Evolutionary conservation across 1,140 invertebrate genomes (phyloP), one percentile per base, ranked within the genome.

Genomic region (Drosophila grimshawi): DNA sequence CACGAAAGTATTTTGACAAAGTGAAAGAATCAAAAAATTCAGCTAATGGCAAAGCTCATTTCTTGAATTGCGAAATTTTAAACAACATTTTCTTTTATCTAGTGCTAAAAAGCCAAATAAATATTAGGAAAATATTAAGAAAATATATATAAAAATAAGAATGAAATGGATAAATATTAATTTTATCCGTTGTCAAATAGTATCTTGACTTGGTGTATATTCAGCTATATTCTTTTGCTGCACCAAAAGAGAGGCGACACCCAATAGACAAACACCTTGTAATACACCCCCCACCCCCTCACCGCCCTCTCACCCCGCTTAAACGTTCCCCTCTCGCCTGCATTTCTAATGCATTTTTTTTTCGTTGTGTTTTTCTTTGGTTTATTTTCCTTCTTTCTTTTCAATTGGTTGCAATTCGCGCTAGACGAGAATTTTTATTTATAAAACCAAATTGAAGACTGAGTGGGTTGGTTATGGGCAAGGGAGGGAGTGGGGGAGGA

Each of bases 331-430:
- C 39, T 1, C 6, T 6, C 29, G 4, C 3, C 6, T 59, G 10
- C 29, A 46, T 6, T 59, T 57, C 19, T 65, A 19, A 19, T 81
- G 80, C 79, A 81, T 61, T 76, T 83, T 68, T 41, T 41, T n/a
- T 19, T 19, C 19, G 19, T 19, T 19, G 19, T 19, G 19, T 1
- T 19, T 19, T 19, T 19, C 19, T 19, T 19, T 19, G 19, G 19
- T 1, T 69, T 45, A 37, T 29, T 37, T 6, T 41, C 6, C 7
- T 35, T 33, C 8, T 45, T 11, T 63, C 33, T 45, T 10, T 79
- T 86, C 75, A 88, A 86, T 86, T 86, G 76, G 53, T 73, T 85
- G 81, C 81, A 85, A 86, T 86, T 76, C 68, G 56, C 45, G 68
- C 66, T 76, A 86, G 83, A 86, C 79, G 51, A 62, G 71, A 67